These are phyloP conservation scores for Diabrotica virgifera DNA, from an alignment of 1,140 invertebrate species.

Conservation along the genomic window DNA sequence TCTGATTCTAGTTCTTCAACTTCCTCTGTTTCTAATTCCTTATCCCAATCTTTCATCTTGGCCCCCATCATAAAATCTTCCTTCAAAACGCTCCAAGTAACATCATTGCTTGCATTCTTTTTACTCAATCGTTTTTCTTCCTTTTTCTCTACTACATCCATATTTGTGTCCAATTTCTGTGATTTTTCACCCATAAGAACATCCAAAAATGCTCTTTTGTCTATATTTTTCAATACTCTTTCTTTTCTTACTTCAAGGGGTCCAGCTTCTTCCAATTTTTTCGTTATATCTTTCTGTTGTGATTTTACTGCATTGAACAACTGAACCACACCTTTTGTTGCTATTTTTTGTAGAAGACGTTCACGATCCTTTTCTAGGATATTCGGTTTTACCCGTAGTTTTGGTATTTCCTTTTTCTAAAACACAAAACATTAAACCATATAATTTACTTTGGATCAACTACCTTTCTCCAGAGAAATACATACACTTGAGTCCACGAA, in stretches of 20 bases:
- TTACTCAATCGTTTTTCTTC: slow-evolving; percentile 48
- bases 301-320: slow-evolving; percentile 86
- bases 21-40: slow-evolving; percentile 56
- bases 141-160: slow-evolving; percentile 48
- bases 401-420: slow-evolving; percentile 60
- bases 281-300: slow-evolving; percentile 76
- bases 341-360: slow-evolving; percentile 73
- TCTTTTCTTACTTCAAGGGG: slow-evolving; percentile 78
- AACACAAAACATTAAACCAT: slow-evolving; percentile 35
- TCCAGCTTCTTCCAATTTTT: slow-evolving; percentile 69
- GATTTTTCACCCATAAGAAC: slow-evolving; percentile 74
- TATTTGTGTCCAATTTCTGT: slow-evolving; percentile 53
- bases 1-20: slow-evolving; percentile 28
- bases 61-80: slow-evolving; percentile 88
- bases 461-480: not conserved
- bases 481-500: too few species aligned
- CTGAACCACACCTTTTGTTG: slow-evolving; percentile 88
- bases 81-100: slow-evolving; percentile 56
- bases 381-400: slow-evolving; percentile 71
- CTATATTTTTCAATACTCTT: slow-evolving; percentile 76
- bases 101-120: slow-evolving; percentile 25
- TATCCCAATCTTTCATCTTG: slow-evolving; percentile 89
- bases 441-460: not conserved
- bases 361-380: slow-evolving; percentile 71
- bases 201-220: slow-evolving; percentile 80